Conservation (phyloP, 2,888 invertebrate species). For the Troilus luridus region DNA sequence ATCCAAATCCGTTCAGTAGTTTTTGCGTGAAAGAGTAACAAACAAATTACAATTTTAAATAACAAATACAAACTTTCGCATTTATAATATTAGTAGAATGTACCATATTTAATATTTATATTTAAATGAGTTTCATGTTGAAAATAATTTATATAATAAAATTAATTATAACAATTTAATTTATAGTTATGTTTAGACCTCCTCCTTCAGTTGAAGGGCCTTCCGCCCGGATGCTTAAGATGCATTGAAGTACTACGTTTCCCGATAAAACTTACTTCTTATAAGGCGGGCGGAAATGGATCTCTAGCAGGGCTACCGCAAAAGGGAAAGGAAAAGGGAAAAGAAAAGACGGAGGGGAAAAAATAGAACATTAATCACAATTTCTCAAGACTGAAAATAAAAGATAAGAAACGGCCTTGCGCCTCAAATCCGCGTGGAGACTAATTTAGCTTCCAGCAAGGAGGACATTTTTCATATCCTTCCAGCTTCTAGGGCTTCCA, state of each 20-base stretch:
- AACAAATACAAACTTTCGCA: no score
- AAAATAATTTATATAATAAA: no score
- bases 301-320: not conserved
- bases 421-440: not conserved
- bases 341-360: not conserved
- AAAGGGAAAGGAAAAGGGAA: not conserved
- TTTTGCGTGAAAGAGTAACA: no score
- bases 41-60: no score
- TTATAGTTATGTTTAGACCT: no score
- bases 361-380: constrained; percentile 27
- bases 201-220: not conserved
- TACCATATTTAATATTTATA: no score
- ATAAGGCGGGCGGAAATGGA: not conserved
- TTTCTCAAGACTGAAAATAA: constrained; percentile 32
- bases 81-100: no score
- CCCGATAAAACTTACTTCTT: not conserved
- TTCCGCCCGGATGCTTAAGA: not conserved
- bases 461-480: not conserved
- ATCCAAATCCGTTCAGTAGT: no score
- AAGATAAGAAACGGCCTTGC: constrained; percentile 1
- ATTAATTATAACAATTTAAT: no score
- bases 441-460: not conserved
- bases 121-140: no score
- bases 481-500: not conserved
- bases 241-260: not conserved